A percentile compares a stretch with the other conserved stretches of the same genome.
phyloP scores from a whole-genome alignment of 2,888 invertebrate species.

The Cryptus viduatorius region DNA sequence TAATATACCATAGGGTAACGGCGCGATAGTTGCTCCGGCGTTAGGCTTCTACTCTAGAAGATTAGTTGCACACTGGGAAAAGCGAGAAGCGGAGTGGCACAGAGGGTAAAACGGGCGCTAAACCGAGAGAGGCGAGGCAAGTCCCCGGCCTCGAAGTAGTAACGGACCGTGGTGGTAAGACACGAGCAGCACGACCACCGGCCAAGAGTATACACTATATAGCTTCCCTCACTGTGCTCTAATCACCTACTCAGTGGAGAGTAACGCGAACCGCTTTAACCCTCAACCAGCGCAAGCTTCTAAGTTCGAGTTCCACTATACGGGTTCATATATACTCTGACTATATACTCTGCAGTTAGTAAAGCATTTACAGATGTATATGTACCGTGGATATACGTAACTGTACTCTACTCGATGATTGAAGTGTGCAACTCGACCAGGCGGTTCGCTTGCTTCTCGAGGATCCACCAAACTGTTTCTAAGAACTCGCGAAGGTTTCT shows the following conservation, averaged over 20 bases:
- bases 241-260: slow-evolving; percentile 66
- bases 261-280: slow-evolving; percentile 65
- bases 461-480: slow-evolving; percentile 32
- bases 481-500: slow-evolving; percentile 33
- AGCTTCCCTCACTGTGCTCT: slow-evolving; percentile 49
- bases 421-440: slow-evolving; percentile 51
- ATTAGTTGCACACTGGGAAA: slow-evolving; percentile 51
- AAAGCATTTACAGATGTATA: neutral
- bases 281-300: slow-evolving; percentile 48
- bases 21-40: slow-evolving; percentile 36
- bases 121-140: slow-evolving; percentile 46
- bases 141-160: slow-evolving; percentile 53
- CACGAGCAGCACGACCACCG: slow-evolving; percentile 42
- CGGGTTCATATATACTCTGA: neutral
- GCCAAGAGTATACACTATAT: slow-evolving; percentile 48
- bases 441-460: neutral
- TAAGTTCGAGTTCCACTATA: slow-evolving; percentile 52
- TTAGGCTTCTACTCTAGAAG: slow-evolving; percentile 48
- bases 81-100: slow-evolving; percentile 35
- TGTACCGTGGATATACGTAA: slow-evolving; percentile 21
- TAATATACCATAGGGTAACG: slow-evolving; percentile 48
- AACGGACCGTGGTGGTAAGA: slow-evolving; percentile 54
- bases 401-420: slow-evolving; percentile 52
- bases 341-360: slow-evolving; percentile 16
- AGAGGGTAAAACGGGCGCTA: slow-evolving; percentile 39